Base-by-base conservation (phyloP, 1,140 invertebrate species). In the Leptinotarsa lineolata region DNA sequence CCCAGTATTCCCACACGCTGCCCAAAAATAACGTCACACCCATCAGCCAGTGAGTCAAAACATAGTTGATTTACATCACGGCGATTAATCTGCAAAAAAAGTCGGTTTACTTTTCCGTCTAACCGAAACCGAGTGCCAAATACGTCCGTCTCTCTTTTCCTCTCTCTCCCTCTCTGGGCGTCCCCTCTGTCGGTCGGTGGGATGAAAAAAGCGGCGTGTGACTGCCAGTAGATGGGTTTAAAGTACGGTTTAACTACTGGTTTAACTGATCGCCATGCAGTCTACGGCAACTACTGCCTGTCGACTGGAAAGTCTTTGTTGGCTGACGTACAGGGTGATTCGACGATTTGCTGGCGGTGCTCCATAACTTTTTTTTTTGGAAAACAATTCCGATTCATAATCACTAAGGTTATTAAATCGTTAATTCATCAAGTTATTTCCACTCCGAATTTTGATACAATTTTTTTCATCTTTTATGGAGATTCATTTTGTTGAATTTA, bases 21-120 rank as follows among this genome's bases (percentile, higher is more conserved):
- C 48, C 48, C 48, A 54, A 54, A 54, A 54, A 54, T 54, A 54
- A 54, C 48, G 48, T 54, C 48, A 54, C 48, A 54, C n/a, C n/a
- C 30, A 39, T 39, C 48, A 18, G 15, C n/a, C 48, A 18, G 48
- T 54, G 48, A 54, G 48, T 54, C 48, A 54, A 54, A 54, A 54
- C 48, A 54, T 54, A 54, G 48, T 54, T 39, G 48, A 54, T 54
- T 54, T 54, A 54, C n/a, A 16, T 18, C 15, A 54, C 48, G 15
- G n/a, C 48, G 48, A 54, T 54, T 54, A 54, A 54, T 54, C 48
- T 54, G 48, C 48, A 54, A 54, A 54, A 54, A 54, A 54, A 54
- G 48, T 54, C 48, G 15, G 48, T 54, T 39, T 39, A 39, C 30
- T 39, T 39, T 39, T 8, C 30, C 30, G 30, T 39, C 30, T 11